phyloP scores from a whole-genome alignment of 2,797 vertebrate genomes.

The Bovichtus variegatus region DNA sequence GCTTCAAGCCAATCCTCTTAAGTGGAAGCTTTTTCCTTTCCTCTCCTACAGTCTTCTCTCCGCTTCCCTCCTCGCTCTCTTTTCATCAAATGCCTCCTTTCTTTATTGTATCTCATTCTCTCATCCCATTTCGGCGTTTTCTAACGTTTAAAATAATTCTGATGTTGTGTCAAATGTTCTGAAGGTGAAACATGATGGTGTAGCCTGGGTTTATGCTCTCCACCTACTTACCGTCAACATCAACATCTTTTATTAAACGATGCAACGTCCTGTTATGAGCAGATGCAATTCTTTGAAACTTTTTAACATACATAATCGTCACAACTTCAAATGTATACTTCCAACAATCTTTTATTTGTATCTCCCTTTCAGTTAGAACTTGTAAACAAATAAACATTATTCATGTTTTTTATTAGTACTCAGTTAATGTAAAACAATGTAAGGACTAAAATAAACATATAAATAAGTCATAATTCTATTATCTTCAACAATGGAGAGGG shows the following conservation, averaged over 20 bases:
- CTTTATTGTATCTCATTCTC: not conserved
- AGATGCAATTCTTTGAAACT: not conserved
- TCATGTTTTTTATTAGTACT: no score
- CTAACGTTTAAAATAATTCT: not conserved
- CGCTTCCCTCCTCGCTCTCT: not conserved
- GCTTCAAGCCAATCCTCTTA: not conserved
- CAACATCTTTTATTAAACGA: not conserved
- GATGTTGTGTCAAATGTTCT: not conserved
- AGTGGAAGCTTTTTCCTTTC: not conserved
- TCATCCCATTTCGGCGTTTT: not conserved
- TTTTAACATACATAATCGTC: not conserved
- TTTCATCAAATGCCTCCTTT: not conserved
- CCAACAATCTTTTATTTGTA: not conserved
- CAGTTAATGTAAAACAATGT: no score
- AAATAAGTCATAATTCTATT: not conserved
- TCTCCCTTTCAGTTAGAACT: not conserved
- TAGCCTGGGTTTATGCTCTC: not conserved
- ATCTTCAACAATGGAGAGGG: not conserved
- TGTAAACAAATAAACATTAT: not conserved
- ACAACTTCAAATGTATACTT: not conserved
- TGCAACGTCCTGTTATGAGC: not conserved
- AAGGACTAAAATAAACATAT: not conserved
- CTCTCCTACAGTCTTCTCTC: not conserved
- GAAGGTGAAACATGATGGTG: not conserved
- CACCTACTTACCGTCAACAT: not conserved